Evolutionary conservation across 2,113 vertebrate genomes (phyloP).

Genomic region (Isichthys henryi): DNA sequence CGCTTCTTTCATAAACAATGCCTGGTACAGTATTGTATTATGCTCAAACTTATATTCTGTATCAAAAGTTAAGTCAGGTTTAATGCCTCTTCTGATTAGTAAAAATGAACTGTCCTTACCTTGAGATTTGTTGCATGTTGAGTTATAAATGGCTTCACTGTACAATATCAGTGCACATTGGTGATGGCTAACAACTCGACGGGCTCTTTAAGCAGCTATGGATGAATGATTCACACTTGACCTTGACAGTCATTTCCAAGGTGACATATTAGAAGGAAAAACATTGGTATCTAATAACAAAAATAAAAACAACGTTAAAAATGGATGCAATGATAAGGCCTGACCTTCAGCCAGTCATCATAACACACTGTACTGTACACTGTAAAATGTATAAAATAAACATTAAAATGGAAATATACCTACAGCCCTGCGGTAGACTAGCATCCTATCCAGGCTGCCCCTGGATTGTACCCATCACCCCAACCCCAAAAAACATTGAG

Average conservation of each 20-base stretch:
- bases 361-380: background rate
- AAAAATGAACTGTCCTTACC: background rate
- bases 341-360: background rate
- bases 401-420: background rate
- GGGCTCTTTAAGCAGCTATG: constrained; percentile 52
- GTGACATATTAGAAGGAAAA: constrained; percentile 30
- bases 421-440: background rate
- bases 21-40: background rate
- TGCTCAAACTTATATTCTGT: background rate
- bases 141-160: background rate
- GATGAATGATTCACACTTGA: constrained; percentile 28
- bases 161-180: background rate
- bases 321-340: background rate
- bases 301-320: background rate
- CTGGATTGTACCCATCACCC: background rate
- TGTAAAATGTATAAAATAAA: background rate
- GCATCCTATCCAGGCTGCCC: background rate
- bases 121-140: background rate
- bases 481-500: background rate
- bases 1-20: background rate
- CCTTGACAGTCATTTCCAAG: constrained; percentile 36
- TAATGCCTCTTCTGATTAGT: background rate
- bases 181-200: constrained; percentile 37
- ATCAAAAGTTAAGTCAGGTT: background rate
- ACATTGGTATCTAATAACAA: background rate